Base-by-base conservation (phyloP, 2,888 invertebrate genomes). In the Amphipyra berbera region DNA sequence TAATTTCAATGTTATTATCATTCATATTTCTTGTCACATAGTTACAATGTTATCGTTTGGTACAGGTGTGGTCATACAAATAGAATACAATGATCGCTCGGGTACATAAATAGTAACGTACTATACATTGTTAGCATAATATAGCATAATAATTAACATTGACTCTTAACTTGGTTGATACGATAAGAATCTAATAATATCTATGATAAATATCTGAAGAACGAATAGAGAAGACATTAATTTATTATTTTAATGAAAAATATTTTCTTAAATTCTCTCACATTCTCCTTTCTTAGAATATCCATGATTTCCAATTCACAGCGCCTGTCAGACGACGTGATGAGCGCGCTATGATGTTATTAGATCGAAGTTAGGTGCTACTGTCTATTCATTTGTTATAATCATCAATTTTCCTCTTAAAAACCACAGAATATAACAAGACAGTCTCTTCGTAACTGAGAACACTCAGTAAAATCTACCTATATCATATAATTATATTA, bases 11-110 rank as follows among this genome's bases (percentile, higher is more conserved):
- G 0, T 46, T 15, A 41, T 13, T 50, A 14, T 53, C 41, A 59
- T n/a, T 68, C n/a, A 57, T 41, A 42, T 30, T 58, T 42, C 40
- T 44, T 49, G 27, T 54, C 50, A 15, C 49, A 45, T 35, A 12
- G 41, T 8, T n/a, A 14, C 7, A n/a, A 6, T 33, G n/a, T 47
- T 68, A 33, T 57, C 10, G 10, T 27, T 46, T 40, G 6, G n/a
- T 15, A 35, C 53, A 54, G 21, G 49, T 61, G 53, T 12, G 12
- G 35, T 41, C 12, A 27, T 38, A 53, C 52, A n/a, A 35, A 56
- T 53, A 60, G 60, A 59, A 66, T 54, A 56, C 56, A 72, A 72
- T 61, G 15, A n/a, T 35, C 15, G 5, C n/a, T 44, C n/a, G 27
- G 10, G 10, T 30, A 52, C 52, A 27, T 56, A 61, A 41, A 65